phyloP scores from a whole-genome alignment of 2,888 invertebrate species.

The Cephus runcator region DNA sequence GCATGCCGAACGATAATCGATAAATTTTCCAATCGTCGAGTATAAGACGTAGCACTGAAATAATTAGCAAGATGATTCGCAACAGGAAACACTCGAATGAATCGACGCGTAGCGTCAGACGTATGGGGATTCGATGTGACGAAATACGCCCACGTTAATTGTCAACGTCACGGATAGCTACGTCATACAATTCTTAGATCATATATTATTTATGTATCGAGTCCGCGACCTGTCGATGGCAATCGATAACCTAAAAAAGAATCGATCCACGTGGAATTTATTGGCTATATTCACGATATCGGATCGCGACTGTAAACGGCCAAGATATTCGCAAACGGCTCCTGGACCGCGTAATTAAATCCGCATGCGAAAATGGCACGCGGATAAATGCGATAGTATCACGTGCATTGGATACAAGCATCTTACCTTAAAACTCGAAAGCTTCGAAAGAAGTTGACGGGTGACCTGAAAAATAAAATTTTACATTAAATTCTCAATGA shows the following conservation, averaged over 20 bases:
- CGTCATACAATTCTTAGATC: not conserved
- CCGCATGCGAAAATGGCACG: not conserved
- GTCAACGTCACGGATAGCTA: not conserved
- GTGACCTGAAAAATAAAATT: not conserved
- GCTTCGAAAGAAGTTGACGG: not conserved
- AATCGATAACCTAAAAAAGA: not conserved
- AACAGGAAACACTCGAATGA: not conserved
- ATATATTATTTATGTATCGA: not conserved
- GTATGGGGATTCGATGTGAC: not conserved
- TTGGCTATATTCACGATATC: not conserved
- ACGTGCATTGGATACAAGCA: not conserved
- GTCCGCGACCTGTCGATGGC: not conserved
- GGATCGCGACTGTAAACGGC: not conserved
- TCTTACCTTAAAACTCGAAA: not conserved
- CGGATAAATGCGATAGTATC: no score
- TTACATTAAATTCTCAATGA: not conserved
- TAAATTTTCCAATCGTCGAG: not conserved
- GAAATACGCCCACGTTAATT: not conserved
- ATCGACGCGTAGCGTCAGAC: not conserved
- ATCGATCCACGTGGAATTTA: not conserved
- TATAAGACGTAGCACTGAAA: not conserved
- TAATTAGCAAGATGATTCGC: not conserved
- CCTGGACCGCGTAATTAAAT: not conserved
- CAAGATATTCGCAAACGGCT: not conserved
- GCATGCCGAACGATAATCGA: not conserved